Evolutionary conservation across 1,140 invertebrate species (phyloP).

Genomic region (Lanistes nyassanus): DNA sequence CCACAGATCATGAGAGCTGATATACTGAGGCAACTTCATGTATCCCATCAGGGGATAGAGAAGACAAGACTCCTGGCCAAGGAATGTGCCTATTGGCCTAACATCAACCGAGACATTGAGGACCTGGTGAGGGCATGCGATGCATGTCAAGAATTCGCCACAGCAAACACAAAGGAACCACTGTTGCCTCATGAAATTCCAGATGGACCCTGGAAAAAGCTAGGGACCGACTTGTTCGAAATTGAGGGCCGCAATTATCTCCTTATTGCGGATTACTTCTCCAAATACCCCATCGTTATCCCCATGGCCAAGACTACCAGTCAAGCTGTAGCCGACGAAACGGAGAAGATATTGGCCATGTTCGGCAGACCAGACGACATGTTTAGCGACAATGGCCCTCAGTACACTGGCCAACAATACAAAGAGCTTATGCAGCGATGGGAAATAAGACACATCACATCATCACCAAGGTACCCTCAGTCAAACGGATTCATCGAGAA

Average conservation of each 20-base stretch:
- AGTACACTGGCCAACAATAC: neutral
- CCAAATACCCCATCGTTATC: neutral
- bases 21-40: constrained; percentile 20
- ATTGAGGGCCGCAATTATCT: neutral
- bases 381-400: neutral
- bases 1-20: constrained; percentile 15
- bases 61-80: constrained; percentile 12
- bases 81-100: constrained; percentile 26
- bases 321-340: neutral
- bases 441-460: neutral
- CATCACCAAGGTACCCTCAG: neutral
- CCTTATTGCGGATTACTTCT: constrained; percentile 5
- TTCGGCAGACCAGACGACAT: neutral
- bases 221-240: constrained; percentile 7
- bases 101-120: constrained; percentile 26
- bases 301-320: no score
- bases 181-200: neutral
- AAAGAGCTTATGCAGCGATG: neutral
- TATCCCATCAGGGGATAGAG: constrained; percentile 28
- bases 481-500: constrained; percentile 5
- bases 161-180: neutral
- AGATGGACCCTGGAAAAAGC: neutral
- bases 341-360: neutral
- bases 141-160: neutral
- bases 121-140: constrained; percentile 14